A percentile compares a stretch with the other conserved stretches of the same genome.
These are phyloP conservation scores for Pentalonia nigronervosa DNA, from an alignment of 1,140 invertebrate species.

Conservation along the genomic window DNA sequence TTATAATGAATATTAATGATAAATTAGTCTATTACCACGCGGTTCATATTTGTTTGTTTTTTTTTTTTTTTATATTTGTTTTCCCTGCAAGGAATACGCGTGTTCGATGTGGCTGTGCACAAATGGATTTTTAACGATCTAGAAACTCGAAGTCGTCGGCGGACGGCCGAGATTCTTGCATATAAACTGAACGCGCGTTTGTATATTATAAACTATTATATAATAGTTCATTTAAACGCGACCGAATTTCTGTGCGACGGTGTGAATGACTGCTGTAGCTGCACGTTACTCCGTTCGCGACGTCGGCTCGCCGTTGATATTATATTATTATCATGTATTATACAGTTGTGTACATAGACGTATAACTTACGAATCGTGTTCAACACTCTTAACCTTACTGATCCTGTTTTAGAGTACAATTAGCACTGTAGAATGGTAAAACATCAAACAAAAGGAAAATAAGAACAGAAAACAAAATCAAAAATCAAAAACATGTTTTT, in stretches of 20 bases:
- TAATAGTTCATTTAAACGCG: neutral
- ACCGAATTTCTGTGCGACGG: neutral
- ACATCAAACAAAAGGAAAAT: no score
- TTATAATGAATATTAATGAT: neutral
- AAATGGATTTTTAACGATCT: neutral
- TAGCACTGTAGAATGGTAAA: neutral
- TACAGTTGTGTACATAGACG: no score
- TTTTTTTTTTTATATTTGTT: neutral
- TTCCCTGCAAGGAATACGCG: neutral
- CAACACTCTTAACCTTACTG: no score
- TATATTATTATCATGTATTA: no score
- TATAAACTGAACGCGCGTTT: neutral
- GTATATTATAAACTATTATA: no score
- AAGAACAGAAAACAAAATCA: no score
- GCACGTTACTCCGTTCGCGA: neutral
- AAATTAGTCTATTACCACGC: neutral
- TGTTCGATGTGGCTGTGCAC: neutral
- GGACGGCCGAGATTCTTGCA: neutral
- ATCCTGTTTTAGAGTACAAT: neutral
- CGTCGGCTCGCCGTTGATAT: no score
- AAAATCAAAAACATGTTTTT: no score
- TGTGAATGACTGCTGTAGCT: neutral
- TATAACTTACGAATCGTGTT: no score
- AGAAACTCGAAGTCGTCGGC: neutral
- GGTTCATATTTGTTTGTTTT: neutral